phyloP scores from a whole-genome alignment of 2,888 invertebrate genomes.

The Tromatobia lineatoria region DNA sequence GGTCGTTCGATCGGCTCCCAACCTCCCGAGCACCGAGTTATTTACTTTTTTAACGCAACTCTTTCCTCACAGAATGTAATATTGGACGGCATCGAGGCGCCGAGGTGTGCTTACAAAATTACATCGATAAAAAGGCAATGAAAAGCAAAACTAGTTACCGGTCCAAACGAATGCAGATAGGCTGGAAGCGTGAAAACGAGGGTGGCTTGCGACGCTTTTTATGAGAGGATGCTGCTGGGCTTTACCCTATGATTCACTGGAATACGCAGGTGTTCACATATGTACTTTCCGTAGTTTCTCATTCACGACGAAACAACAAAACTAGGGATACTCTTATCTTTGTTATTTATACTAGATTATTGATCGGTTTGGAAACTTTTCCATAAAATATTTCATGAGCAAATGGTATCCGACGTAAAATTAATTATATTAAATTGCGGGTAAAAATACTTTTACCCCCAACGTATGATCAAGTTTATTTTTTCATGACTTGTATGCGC shows the following conservation, averaged over 20 bases:
- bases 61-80: constrained; percentile 65
- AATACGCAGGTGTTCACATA: background rate
- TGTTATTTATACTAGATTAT: background rate
- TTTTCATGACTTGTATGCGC: no score
- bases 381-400: background rate
- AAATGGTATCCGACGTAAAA: no score
- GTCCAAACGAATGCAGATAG: constrained; percentile 57
- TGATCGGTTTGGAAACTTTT: background rate
- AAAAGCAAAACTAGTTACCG: constrained; percentile 72
- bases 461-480: no score
- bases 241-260: constrained; percentile 58
- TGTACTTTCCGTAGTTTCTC: constrained; percentile 8
- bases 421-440: no score
- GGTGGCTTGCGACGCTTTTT: constrained; percentile 54
- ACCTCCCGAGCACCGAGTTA: constrained; percentile 38
- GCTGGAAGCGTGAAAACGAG: constrained; percentile 63
- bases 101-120: constrained; percentile 75
- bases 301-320: constrained; percentile 29
- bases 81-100: constrained; percentile 66
- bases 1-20: constrained; percentile 64
- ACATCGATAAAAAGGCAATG: constrained; percentile 79
- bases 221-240: constrained; percentile 54
- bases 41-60: constrained; percentile 66
- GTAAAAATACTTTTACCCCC: no score
- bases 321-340: background rate